These are phyloP conservation scores for Sarcophaga peregrina DNA, from an alignment of 1,140 invertebrate genomes.

Conservation along the genomic window DNA sequence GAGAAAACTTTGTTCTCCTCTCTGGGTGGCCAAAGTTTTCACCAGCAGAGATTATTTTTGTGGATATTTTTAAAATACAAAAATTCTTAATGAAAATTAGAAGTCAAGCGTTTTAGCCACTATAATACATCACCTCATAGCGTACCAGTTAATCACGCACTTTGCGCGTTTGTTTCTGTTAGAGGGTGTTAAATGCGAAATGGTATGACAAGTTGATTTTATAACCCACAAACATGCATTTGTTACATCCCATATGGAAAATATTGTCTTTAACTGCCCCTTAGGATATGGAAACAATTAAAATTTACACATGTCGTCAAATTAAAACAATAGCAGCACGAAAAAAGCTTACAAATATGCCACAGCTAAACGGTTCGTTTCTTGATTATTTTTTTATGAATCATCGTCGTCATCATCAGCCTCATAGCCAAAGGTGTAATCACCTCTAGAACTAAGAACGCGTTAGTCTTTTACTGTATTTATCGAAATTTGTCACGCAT, in stretches of 20 bases:
- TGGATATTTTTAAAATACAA: too few species aligned
- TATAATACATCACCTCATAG: too few species aligned
- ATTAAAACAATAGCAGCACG: neutral
- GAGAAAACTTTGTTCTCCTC: too few species aligned
- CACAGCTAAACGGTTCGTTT: too few species aligned
- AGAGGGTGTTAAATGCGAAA: too few species aligned
- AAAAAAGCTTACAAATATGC: neutral
- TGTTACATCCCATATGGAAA: neutral
- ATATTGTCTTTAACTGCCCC: neutral
- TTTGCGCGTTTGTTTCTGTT: too few species aligned
- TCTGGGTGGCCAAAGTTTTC: too few species aligned
- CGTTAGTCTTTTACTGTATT: neutral
- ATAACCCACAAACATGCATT: neutral
- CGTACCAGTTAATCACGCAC: too few species aligned
- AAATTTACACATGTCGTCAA: slow-evolving; percentile 17
- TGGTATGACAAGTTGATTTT: too few species aligned
- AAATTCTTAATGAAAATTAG: too few species aligned
- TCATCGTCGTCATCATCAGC: neutral
- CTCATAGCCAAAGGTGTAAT: neutral
- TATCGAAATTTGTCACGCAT: slow-evolving; percentile 39
- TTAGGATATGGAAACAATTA: neutral
- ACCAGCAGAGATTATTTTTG: too few species aligned
- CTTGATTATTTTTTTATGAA: neutral
- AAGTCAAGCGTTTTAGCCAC: too few species aligned
- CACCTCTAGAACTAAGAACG: neutral